Evolutionary conservation across 2,113 vertebrate species (phyloP).

Genomic region (Rattus norvegicus): GRCr8 NC_086023.1:156971501-156972000

Average conservation of each 20-base stretch:
- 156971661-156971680: constrained; percentile 22
- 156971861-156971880: constrained; percentile 34
- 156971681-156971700: constrained; percentile 47
- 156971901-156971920: constrained; percentile 62
- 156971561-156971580: constrained; percentile 49
- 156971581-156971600: constrained; percentile 29
- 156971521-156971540: constrained; percentile 13
- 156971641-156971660: constrained; percentile 55
- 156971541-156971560: not conserved
- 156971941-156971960: constrained; percentile 78
- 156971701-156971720: constrained; percentile 12
- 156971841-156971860: constrained; percentile 16
- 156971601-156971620: constrained; percentile 34
- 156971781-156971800: not conserved
- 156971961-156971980: constrained; percentile 82
- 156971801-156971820: constrained; percentile 31
- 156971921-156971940: constrained; percentile 78
- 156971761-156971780: constrained; percentile 49
- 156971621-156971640: constrained; percentile 60
- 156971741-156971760: constrained; percentile 22
- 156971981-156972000: constrained; percentile 82
- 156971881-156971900: constrained; percentile 1
- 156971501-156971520: not conserved
- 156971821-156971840: constrained; percentile 16
- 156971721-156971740: not conserved